Evolutionary conservation across 2,888 invertebrate genomes (phyloP), one percentile per base, ranked within the genome.

Genomic region (Cephalotes varians): DNA sequence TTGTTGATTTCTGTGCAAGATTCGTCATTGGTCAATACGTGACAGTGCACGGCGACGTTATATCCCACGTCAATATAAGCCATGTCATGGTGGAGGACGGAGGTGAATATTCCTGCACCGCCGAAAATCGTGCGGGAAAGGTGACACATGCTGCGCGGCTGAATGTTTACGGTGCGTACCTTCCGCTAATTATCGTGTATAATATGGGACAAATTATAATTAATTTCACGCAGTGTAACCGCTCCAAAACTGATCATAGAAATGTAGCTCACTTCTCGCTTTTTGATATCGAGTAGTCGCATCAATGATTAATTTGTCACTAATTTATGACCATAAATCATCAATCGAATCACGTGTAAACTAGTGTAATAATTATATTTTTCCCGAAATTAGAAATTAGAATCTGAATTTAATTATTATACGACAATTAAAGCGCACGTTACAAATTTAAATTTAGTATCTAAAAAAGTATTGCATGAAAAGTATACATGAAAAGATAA

Each of bases 21-120:
- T 97, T 97, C 94, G 96, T 97, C 94, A 97, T 97, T 93, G 97
- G 97, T 56, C 97, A 97, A 94, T 97, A 97, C 94, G 97, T 97
- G 91, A 97, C 96, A 82, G 96, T 97, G 62, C 97, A 97, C 91
- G 97, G 97, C 80, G 97, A 97, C 94, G 97, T 98, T 90, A 97
- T 97, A 94, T 97, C 97, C 93, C 97, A 97, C 95, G 97, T 98
- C 90, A 98, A 98, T 95, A 97, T 98, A 92, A 97, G 96, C 93
- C 96, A 96, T 93, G 97, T 97, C 90, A 96, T 96, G 95, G 97
- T 97, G 69, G 97, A 97, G 94, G 97, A 98, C 92, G 97, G 98
- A 25, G 98, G 98, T 31, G 97, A 97, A 93, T 98, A 97, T 95
- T 96, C 96, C 62, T 98, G 98, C 93, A 96, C 95, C 6, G 97